phyloP scores from a whole-genome alignment of 1,140 invertebrate genomes.

The Adoxophyes honmai region DNA sequence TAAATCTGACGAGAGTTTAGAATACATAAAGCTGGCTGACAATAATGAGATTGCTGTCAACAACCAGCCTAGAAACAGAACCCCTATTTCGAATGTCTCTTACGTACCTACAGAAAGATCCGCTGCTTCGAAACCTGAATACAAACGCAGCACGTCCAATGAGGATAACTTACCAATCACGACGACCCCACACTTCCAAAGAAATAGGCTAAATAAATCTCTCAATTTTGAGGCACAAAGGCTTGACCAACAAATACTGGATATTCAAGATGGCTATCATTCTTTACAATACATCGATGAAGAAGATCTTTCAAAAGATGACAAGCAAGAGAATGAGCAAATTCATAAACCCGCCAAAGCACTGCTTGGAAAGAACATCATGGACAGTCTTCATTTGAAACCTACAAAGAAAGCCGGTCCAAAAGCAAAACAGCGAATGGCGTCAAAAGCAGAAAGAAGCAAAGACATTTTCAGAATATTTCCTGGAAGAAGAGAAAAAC shows the following conservation, averaged over 20 bases:
- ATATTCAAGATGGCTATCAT: conserved; percentile 70
- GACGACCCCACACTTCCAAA: conserved; percentile 66
- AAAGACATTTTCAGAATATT: conserved; percentile 65
- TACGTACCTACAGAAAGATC: conserved; percentile 62
- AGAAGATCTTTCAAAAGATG: conserved; percentile 40
- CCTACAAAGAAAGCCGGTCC: conserved; percentile 68
- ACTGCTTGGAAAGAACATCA: conserved; percentile 67
- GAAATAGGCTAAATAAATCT: conserved; percentile 72
- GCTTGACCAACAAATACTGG: conserved; percentile 71
- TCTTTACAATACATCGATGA: conserved; percentile 73
- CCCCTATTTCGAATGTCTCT: conserved; percentile 69
- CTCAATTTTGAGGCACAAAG: conserved; percentile 68
- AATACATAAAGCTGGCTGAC: conserved; percentile 69
- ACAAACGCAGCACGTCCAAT: conserved; percentile 57
- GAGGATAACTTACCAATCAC: conserved; percentile 53
- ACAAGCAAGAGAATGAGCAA: conserved; percentile 37
- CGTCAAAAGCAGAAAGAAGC: conserved; percentile 45
- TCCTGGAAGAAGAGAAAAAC: conserved; percentile 60
- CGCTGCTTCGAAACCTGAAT: conserved; percentile 39
- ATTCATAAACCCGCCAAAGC: conserved; percentile 64
- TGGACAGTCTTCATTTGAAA: conserved; percentile 73
- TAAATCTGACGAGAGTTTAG: conserved; percentile 66
- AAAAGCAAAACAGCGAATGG: conserved; percentile 59
- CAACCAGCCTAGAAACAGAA: conserved; percentile 72
- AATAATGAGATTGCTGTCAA: conserved; percentile 72